Conservation (phyloP, 2,888 invertebrate species). For the Synergus japonicus region DNA sequence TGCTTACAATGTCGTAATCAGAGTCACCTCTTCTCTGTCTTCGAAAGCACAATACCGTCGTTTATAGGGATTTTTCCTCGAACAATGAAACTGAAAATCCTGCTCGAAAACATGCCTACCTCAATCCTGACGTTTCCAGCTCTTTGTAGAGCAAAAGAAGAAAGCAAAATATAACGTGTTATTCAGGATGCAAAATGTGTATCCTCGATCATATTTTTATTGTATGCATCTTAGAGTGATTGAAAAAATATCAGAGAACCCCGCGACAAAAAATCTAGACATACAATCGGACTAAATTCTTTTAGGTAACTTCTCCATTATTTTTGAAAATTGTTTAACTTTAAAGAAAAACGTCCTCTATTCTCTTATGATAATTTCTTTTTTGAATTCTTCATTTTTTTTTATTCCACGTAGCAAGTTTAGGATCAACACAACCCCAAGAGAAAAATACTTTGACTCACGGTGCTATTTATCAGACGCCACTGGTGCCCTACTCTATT, state of each 20-base stretch:
- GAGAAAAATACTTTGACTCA: conserved; percentile 32
- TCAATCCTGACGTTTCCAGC: background rate
- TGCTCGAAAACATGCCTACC: background rate
- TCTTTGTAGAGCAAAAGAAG: background rate
- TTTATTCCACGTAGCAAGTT: background rate
- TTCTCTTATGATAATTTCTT: background rate
- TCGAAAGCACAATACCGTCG: conserved; percentile 68
- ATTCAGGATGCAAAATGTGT: too few relatives aligned
- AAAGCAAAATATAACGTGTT: too few relatives aligned
- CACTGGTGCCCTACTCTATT: conserved; percentile 5
- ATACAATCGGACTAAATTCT: too few relatives aligned
- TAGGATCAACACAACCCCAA: conserved; percentile 17
- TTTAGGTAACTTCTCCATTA: background rate
- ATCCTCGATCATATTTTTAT: too few relatives aligned
- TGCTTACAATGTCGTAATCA: conserved; percentile 74
- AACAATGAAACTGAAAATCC: conserved; percentile 29
- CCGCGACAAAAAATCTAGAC: too few relatives aligned
- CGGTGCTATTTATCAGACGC: conserved; percentile 31
- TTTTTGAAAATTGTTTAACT: background rate
- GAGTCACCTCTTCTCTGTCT: conserved; percentile 66
- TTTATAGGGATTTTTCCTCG: conserved; percentile 63
- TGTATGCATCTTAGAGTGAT: too few relatives aligned
- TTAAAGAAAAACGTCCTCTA: background rate
- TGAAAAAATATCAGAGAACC: too few relatives aligned
- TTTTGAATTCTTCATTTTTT: conserved; percentile 4